phyloP scores from a whole-genome alignment of 2,113 vertebrate species.

The Formicarius rufipectus region DNA sequence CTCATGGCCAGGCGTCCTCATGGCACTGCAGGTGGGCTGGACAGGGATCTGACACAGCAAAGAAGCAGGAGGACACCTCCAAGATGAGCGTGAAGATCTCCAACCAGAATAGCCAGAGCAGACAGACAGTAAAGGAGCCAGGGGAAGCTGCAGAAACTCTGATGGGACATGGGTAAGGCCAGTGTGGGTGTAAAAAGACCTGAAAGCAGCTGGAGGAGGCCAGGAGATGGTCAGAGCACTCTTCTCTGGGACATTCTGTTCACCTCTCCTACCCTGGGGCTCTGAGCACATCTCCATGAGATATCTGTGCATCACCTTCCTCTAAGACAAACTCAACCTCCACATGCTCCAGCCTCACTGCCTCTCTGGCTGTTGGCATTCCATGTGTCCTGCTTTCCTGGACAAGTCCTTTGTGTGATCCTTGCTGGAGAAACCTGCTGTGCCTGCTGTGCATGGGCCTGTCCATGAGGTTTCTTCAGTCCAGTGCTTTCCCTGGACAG shows the following conservation, averaged over 20 bases:
- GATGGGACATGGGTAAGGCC: background rate
- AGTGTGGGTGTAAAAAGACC: background rate
- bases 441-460: background rate
- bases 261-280: background rate
- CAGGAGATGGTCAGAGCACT: background rate
- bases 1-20: background rate
- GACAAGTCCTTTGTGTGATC: background rate
- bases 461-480: background rate
- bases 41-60: background rate
- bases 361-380: background rate
- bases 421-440: background rate
- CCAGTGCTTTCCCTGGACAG: background rate
- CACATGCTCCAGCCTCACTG: background rate
- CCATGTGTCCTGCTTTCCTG: background rate
- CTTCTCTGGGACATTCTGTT: background rate
- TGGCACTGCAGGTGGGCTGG: background rate
- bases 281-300: accelerated
- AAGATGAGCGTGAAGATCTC: background rate
- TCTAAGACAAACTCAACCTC: background rate
- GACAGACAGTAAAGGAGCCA: background rate
- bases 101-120: background rate
- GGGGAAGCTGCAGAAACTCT: background rate
- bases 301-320: background rate
- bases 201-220: background rate
- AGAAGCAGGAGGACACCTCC: background rate